These are phyloP conservation scores for Eremobia ochroleuca DNA, from an alignment of 2,888 invertebrate genomes.

Conservation along the genomic window DNA sequence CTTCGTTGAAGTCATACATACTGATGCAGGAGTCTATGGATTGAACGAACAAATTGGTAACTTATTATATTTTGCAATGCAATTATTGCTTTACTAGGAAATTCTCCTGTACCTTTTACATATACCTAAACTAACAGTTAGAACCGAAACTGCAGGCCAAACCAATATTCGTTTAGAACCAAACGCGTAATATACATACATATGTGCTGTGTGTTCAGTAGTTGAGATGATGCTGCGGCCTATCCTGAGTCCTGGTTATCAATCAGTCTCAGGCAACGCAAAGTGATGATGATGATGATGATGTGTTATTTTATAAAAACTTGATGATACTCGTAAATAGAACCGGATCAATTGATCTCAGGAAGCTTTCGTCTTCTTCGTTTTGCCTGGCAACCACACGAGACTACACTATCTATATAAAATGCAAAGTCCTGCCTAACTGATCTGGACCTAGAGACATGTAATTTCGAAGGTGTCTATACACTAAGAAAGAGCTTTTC, in stretches of 20 bases:
- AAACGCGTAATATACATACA: not conserved
- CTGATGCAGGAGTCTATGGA: slow-evolving; percentile 82
- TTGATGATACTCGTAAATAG: not conserved
- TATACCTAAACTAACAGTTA: not conserved
- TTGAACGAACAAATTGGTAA: slow-evolving; percentile 79
- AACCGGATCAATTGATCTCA: not conserved
- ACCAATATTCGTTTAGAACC: not conserved
- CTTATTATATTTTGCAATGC: slow-evolving; percentile 50
- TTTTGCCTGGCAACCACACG: not conserved
- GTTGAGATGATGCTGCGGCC: not conserved
- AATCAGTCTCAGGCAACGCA: not conserved
- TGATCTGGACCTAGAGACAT: no score
- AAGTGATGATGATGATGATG: not conserved
- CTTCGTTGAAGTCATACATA: slow-evolving; percentile 79
- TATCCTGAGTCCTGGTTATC: not conserved
- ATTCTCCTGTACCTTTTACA: not conserved
- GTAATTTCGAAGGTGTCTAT: no score
- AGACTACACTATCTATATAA: not conserved
- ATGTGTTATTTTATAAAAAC: not conserved
- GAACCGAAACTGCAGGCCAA: not conserved
- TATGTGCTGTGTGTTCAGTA: not conserved
- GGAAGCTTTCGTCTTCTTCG: not conserved
- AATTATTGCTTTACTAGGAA: not conserved
- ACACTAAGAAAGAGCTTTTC: no score
- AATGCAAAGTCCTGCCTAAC: no score